Percentiles rank a stretch among this genome's conserved stretches.
These are phyloP conservation scores for Gavia stellata DNA, from an alignment of 2,113 vertebrate genomes.

Conservation along the genomic window DNA sequence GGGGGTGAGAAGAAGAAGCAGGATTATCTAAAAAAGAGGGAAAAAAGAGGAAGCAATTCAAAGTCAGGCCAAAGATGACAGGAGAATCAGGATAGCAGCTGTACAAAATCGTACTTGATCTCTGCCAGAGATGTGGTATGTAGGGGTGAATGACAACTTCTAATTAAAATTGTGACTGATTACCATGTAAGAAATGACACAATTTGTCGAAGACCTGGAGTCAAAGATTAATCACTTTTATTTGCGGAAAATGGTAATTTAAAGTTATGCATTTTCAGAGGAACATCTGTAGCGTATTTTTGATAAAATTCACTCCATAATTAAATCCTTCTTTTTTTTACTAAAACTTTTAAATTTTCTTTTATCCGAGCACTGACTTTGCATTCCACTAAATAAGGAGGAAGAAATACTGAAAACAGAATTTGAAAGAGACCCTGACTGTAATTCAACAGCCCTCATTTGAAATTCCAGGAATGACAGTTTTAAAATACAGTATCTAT, in stretches of 20 bases:
- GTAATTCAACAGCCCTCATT: background rate
- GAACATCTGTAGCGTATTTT: conserved; percentile 57
- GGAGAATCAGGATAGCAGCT: conserved; percentile 48
- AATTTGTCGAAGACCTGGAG: conserved; percentile 40
- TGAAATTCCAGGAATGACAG: background rate
- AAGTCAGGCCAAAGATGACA: conserved; percentile 66
- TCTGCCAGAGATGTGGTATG: conserved; percentile 42
- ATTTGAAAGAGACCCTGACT: background rate
- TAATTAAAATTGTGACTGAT: conserved; percentile 68
- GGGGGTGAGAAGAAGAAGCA: conserved; percentile 53
- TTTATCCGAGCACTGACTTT: conserved; percentile 20
- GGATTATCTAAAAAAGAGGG: conserved; percentile 35
- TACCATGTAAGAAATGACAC: conserved; percentile 55
- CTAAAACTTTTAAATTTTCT: conserved; percentile 21
- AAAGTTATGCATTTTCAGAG: conserved; percentile 59
- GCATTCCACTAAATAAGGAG: background rate
- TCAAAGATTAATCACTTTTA: conserved; percentile 50
- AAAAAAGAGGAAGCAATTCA: conserved; percentile 53
- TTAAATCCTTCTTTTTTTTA: background rate
- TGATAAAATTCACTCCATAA: background rate
- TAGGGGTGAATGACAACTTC: conserved; percentile 64
- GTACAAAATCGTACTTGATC: conserved; percentile 58
- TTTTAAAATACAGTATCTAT: background rate
- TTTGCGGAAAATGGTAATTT: conserved; percentile 66
- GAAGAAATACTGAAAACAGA: background rate